A percentile compares a stretch with the other conserved stretches of the same genome.
These are phyloP conservation scores for Megamerina dolium DNA, from an alignment of 2,888 invertebrate genomes.

Conservation along the genomic window DNA sequence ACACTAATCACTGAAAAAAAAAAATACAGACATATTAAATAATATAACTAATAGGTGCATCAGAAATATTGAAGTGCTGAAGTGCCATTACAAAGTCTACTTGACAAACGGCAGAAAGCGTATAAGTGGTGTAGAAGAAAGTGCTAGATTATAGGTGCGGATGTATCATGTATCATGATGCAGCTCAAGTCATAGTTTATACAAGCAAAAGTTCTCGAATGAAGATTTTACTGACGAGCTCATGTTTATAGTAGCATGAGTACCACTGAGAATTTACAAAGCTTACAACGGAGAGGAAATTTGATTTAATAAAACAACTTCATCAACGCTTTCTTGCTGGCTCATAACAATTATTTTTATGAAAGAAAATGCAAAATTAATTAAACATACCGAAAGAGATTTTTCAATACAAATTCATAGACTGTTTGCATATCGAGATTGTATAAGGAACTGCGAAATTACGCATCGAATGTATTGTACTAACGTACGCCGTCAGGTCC, in stretches of 20 bases:
- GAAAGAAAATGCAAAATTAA: conserved; percentile 3
- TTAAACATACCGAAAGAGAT: no score
- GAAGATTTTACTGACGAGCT: neutral
- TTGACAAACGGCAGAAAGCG: no score
- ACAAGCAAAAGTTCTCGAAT: conserved; percentile 1
- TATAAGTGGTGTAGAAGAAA: no score
- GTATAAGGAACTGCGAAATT: neutral
- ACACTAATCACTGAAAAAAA: no score
- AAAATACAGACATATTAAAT: no score
- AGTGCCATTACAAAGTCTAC: no score
- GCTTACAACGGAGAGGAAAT: neutral
- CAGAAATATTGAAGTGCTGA: no score
- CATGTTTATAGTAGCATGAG: neutral
- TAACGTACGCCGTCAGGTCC: no score
- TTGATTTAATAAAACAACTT: conserved; percentile 4
- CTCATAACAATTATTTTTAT: conserved; percentile 5
- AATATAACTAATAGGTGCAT: no score
- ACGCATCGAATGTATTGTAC: neutral
- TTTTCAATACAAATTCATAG: no score
- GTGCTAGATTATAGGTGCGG: conserved; percentile 5
- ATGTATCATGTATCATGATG: no score
- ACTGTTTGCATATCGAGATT: neutral
- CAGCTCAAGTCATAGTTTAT: conserved; percentile 1
- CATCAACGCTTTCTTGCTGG: conserved; percentile 3
- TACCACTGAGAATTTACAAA: conserved; percentile 1